phyloP scores from a whole-genome alignment of 2,888 invertebrate species.

The Bruchidius siliquastri region DNA sequence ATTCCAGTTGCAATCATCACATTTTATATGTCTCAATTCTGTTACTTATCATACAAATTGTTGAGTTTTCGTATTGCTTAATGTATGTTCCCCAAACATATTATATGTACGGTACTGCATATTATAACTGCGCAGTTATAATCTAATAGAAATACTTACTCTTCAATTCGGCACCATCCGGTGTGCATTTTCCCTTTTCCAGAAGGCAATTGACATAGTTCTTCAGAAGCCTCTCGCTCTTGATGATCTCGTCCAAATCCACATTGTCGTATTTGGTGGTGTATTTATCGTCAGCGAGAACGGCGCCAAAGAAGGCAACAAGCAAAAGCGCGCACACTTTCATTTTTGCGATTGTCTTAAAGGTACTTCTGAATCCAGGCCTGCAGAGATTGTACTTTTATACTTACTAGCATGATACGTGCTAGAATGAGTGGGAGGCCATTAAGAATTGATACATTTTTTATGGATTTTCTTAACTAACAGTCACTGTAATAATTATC shows the following conservation, averaged over 20 bases:
- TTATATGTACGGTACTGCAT: no score
- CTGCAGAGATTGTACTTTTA: not conserved
- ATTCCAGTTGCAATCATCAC: no score
- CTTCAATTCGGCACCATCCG: constrained; percentile 60
- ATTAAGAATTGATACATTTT: not conserved
- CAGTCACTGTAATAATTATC: not conserved
- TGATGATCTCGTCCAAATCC: constrained; percentile 62
- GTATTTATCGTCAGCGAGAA: constrained; percentile 45
- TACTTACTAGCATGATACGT: not conserved
- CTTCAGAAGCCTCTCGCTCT: constrained; percentile 60
- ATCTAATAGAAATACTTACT: constrained; percentile 40
- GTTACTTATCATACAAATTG: no score
- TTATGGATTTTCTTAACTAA: not conserved
- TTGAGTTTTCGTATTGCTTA: no score
- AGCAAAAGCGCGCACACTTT: constrained; percentile 8
- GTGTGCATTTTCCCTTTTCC: constrained; percentile 61
- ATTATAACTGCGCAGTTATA: no score
- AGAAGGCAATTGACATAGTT: constrained; percentile 66
- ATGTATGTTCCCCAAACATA: no score
- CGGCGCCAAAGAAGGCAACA: constrained; percentile 5
- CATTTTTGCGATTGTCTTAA: constrained; percentile 7
- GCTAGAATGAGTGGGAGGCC: not conserved
- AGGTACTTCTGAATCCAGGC: not conserved
- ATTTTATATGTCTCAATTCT: no score
- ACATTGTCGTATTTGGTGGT: constrained; percentile 67